phyloP scores from a whole-genome alignment of 2,113 vertebrate species.

The Cheilinus undulatus region DNA sequence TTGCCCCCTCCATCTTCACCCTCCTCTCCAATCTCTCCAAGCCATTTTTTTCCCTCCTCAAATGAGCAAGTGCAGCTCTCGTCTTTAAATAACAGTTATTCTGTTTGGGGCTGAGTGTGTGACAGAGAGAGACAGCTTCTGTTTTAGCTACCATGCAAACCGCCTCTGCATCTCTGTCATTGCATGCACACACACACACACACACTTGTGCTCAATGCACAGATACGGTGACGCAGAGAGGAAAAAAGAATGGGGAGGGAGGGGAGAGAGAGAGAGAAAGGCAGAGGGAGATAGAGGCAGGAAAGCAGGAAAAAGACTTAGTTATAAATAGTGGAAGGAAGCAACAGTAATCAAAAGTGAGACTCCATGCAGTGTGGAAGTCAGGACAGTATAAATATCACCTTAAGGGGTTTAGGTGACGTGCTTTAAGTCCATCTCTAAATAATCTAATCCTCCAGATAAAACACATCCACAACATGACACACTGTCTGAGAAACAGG shows the following conservation, averaged over 20 bases:
- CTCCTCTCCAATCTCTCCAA: constrained; percentile 43
- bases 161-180: constrained; percentile 73
- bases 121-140: constrained; percentile 58
- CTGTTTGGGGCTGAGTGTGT: constrained; percentile 58
- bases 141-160: constrained; percentile 63
- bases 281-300: constrained; percentile 20
- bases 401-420: constrained; percentile 67
- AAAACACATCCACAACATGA: constrained; percentile 14
- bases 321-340: constrained; percentile 59
- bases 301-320: constrained; percentile 25
- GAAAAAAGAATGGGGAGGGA: constrained; percentile 13
- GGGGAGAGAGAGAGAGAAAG: constrained; percentile 26
- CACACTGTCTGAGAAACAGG: constrained; percentile 25
- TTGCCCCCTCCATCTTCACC: constrained; percentile 43
- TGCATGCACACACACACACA: constrained; percentile 24
- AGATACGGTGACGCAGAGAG: constrained; percentile 64
- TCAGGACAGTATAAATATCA: constrained; percentile 64
- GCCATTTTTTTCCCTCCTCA: constrained; percentile 21
- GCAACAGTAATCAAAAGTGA: constrained; percentile 33
- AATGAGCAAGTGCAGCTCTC: constrained; percentile 60
- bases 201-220: constrained; percentile 46
- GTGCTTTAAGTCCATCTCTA: constrained; percentile 44
- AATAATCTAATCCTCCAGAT: constrained; percentile 60
- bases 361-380: constrained; percentile 34
- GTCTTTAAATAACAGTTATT: constrained; percentile 77